Conservation (phyloP, 2,797 vertebrate species). For the Gallinago stenura region DNA sequence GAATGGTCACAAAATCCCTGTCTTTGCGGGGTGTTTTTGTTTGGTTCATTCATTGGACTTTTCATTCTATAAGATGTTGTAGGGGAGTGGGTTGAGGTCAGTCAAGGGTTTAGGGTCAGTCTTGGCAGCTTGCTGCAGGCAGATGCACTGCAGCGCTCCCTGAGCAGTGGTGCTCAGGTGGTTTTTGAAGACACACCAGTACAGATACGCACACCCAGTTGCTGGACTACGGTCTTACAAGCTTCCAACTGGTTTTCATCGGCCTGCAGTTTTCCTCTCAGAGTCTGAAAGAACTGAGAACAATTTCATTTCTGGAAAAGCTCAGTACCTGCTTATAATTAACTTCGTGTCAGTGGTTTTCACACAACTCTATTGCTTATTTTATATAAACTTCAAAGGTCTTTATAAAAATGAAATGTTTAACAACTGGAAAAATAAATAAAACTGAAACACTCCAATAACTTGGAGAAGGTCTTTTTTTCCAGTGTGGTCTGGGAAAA, state of each 20-base stretch:
- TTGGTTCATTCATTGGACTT: background rate
- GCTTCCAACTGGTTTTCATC: slow-evolving; percentile 27
- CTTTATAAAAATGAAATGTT: background rate
- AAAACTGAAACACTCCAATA: background rate
- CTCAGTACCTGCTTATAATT: slow-evolving; percentile 5
- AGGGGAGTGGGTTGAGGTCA: background rate
- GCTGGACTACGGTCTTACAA: background rate
- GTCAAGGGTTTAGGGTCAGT: background rate
- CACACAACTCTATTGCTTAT: background rate
- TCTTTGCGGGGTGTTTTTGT: background rate
- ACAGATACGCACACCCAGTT: background rate
- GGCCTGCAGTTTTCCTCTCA: slow-evolving; percentile 22
- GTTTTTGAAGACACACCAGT: background rate
- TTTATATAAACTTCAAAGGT: background rate
- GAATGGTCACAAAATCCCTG: background rate
- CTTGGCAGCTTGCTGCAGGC: background rate
- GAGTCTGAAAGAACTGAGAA: background rate
- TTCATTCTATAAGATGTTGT: background rate
- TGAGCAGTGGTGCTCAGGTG: background rate
- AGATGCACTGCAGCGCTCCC: background rate
- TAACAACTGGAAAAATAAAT: slow-evolving; percentile 22
- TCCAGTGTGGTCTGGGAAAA: background rate
- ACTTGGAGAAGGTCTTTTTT: background rate
- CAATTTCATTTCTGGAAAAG: slow-evolving; percentile 24
- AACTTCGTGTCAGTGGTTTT: background rate